Conservation (phyloP, 1,140 invertebrate species). For the Oncopodura yosiiana region DNA sequence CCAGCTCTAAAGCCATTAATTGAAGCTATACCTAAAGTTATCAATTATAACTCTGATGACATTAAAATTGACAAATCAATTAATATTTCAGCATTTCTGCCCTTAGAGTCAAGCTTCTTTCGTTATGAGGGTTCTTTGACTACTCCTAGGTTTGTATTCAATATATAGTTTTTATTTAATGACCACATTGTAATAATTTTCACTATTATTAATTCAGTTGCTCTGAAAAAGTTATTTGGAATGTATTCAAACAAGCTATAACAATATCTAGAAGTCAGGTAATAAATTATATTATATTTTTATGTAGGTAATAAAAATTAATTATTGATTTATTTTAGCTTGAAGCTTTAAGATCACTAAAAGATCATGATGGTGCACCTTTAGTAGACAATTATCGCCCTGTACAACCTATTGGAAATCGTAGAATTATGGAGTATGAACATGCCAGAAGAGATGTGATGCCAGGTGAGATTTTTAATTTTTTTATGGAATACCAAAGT, state of each 20-base stretch:
- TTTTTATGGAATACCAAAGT: no score
- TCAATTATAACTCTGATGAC: constrained; percentile 6
- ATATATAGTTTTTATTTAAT: background rate
- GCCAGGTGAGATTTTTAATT: background rate
- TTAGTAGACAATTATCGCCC: constrained; percentile 40
- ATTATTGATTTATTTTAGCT: constrained; percentile 29
- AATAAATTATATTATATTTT: no score
- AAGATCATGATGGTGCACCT: constrained; percentile 30
- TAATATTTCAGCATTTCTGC: constrained; percentile 36
- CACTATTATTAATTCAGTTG: constrained; percentile 36
- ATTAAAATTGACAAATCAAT: constrained; percentile 17
- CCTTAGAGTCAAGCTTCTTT: constrained; percentile 37
- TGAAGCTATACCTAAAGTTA: constrained; percentile 32
- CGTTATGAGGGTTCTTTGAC: constrained; percentile 49
- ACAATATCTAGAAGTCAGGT: constrained; percentile 40
- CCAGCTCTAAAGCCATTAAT: constrained; percentile 36
- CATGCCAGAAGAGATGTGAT: background rate
- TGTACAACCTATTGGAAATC: constrained; percentile 35
- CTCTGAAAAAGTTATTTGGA: constrained; percentile 47
- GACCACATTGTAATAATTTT: background rate
- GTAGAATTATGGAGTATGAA: constrained; percentile 24
- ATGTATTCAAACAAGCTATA: constrained; percentile 42
- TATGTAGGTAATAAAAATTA: no score
- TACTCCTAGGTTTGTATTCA: constrained; percentile 34
- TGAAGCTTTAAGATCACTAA: constrained; percentile 34